Conservation (phyloP, 1,140 invertebrate species). For the Capitella teleta region DNA sequence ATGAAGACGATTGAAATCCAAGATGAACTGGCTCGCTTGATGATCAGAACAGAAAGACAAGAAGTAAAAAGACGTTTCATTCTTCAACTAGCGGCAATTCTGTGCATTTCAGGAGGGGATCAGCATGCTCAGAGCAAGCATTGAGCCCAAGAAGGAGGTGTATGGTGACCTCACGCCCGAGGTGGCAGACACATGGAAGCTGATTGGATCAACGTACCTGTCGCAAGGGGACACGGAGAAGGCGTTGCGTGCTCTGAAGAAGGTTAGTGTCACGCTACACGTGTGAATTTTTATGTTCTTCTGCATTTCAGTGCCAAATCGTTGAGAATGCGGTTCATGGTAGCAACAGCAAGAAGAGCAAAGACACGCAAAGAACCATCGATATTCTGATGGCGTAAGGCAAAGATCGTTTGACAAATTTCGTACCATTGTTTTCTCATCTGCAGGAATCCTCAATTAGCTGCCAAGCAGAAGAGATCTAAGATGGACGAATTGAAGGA, state of each 20-base stretch:
- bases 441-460: constrained; percentile 26
- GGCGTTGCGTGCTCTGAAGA: constrained; percentile 28
- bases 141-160: constrained; percentile 26
- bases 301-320: constrained; percentile 25
- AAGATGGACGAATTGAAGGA: constrained; percentile 28
- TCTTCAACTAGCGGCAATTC: not conserved
- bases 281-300: not conserved
- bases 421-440: not conserved
- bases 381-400: constrained; percentile 36
- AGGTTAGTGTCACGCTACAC: constrained; percentile 17
- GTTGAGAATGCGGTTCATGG: constrained; percentile 28
- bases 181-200: constrained; percentile 33
- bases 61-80: constrained; percentile 16
- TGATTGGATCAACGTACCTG: constrained; percentile 32
- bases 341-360: constrained; percentile 28
- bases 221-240: constrained; percentile 29
- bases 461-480: constrained; percentile 27
- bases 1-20: constrained; percentile 30
- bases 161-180: constrained; percentile 34
- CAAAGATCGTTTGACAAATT: not conserved
- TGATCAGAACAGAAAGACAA: constrained; percentile 26
- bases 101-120: constrained; percentile 25
- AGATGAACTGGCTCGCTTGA: constrained; percentile 30
- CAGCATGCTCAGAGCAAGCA: constrained; percentile 23
- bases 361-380: constrained; percentile 31